Evolutionary conservation across 2,113 vertebrate species (phyloP).

Genomic region (Ictalurus punctatus): DNA sequence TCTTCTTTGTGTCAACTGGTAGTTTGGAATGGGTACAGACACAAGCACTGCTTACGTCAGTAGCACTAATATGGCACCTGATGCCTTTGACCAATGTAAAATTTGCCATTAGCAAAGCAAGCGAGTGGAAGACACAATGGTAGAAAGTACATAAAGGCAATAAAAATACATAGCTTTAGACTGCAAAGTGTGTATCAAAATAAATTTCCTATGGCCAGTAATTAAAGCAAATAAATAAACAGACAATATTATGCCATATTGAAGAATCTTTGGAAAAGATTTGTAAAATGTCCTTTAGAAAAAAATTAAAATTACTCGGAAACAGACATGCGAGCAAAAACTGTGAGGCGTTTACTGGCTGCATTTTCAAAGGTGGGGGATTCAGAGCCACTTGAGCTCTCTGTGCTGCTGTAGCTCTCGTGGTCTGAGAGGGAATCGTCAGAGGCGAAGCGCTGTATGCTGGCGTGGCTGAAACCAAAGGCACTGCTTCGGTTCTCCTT

Average conservation of each 20-base stretch:
- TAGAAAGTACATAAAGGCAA: conserved; percentile 39
- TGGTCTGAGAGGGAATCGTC: conserved; percentile 84
- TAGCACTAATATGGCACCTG: conserved; percentile 57
- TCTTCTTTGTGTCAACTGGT: conserved; percentile 28
- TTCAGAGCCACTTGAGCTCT: conserved; percentile 81
- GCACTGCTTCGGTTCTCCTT: conserved; percentile 56
- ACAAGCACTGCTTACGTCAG: conserved; percentile 32
- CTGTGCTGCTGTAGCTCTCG: conserved; percentile 84
- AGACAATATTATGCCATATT: conserved; percentile 55
- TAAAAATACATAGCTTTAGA: conserved; percentile 54
- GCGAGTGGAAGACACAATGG: conserved; percentile 59
- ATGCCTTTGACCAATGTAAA: conserved; percentile 40
- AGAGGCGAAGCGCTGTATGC: conserved; percentile 79
- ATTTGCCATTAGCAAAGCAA: conserved; percentile 60
- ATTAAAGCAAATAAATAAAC: conserved; percentile 59
- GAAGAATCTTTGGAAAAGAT: conserved; percentile 32
- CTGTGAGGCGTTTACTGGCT: conserved; percentile 74
- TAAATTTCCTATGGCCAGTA: conserved; percentile 31
- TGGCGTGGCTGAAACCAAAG: conserved; percentile 14
- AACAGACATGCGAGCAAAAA: conserved; percentile 85
- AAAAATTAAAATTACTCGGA: conserved; percentile 72
- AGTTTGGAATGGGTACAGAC: conserved; percentile 14
- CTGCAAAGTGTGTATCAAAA: conserved; percentile 50
- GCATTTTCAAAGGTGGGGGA: conserved; percentile 81
- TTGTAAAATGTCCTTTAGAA: neutral